A percentile compares a stretch with the other conserved stretches of the same genome.
Evolutionary conservation across 2,113 vertebrate species (phyloP).

Genomic region (Tetrax tetrax): DNA sequence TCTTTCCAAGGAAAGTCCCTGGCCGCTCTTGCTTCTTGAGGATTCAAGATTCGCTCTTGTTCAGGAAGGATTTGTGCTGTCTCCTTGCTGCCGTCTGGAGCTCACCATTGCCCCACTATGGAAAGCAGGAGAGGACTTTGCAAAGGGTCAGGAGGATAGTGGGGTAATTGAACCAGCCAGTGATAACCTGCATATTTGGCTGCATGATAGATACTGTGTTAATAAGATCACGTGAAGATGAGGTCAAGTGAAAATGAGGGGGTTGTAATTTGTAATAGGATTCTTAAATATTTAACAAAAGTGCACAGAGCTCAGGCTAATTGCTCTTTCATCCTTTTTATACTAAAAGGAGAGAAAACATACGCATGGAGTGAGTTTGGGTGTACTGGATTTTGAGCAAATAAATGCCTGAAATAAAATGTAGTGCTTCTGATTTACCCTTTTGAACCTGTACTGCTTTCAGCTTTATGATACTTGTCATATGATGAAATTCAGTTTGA

Average conservation of each 20-base stretch:
- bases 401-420: neutral
- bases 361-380: neutral
- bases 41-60: neutral
- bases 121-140: neutral
- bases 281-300: neutral
- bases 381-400: neutral
- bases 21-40: neutral
- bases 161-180: neutral
- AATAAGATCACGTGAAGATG: neutral
- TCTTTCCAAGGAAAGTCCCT: neutral
- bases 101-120: neutral
- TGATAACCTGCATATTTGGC: neutral
- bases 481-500: slow-evolving; percentile 20
- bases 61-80: neutral
- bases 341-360: neutral
- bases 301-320: neutral
- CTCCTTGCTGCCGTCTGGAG: neutral
- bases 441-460: slow-evolving; percentile 18
- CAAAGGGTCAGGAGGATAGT: neutral
- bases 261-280: neutral
- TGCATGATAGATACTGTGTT: neutral
- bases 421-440: neutral
- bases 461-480: slow-evolving; percentile 6
- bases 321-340: neutral
- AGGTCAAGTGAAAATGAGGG: neutral